Conservation (phyloP, 2,888 invertebrate species). For the Nowickia ferox region DNA sequence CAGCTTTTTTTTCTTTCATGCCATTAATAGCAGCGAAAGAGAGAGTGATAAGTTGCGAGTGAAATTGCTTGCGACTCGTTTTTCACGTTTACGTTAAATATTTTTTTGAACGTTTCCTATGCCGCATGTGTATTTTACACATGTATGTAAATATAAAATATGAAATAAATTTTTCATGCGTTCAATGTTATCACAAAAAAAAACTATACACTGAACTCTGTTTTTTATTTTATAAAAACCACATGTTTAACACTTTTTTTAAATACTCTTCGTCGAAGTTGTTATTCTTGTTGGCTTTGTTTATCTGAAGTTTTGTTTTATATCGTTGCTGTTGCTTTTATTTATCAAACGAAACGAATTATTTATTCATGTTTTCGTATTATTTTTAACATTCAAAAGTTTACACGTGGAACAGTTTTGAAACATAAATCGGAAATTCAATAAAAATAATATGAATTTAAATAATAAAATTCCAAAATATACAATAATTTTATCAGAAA, state of each 20-base stretch:
- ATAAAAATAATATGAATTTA: no score
- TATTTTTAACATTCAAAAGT: conserved; percentile 33
- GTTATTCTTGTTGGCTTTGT: conserved; percentile 33
- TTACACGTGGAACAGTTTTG: conserved; percentile 57
- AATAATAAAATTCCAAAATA: conserved; percentile 9
- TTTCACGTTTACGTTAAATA: conserved; percentile 29
- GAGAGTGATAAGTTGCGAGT: conserved; percentile 45
- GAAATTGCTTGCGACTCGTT: conserved; percentile 29
- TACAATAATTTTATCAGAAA: conserved; percentile 7
- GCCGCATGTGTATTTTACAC: background rate
- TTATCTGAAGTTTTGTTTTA: conserved; percentile 50
- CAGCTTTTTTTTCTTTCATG: conserved; percentile 61
- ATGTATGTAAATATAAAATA: background rate
- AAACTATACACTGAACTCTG: conserved; percentile 10
- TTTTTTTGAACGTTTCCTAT: conserved; percentile 16
- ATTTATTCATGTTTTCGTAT: conserved; percentile 63
- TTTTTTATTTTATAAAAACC: conserved; percentile 47
- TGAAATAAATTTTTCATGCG: background rate
- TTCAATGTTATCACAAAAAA: background rate
- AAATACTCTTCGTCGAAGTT: conserved; percentile 29
- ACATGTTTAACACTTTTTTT: conserved; percentile 49
- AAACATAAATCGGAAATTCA: background rate
- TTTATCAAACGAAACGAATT: conserved; percentile 43
- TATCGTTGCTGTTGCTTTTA: conserved; percentile 10
- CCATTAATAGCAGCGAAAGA: conserved; percentile 37